phyloP scores from a whole-genome alignment of 2,113 vertebrate genomes.

The Mellivora capensis region DNA sequence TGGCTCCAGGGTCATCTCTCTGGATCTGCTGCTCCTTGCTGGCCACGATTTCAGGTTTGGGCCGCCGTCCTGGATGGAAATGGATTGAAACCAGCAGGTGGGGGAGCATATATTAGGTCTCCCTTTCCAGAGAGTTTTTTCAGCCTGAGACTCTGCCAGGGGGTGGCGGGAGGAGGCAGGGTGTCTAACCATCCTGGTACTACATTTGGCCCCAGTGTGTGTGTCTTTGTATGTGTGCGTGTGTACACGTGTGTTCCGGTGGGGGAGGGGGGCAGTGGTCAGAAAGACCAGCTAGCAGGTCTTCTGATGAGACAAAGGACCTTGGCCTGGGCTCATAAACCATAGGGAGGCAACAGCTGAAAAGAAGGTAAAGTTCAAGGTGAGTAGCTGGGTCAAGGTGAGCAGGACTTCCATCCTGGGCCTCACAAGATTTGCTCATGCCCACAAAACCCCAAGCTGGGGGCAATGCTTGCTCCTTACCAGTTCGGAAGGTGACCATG shows the following conservation, averaged over 20 bases:
- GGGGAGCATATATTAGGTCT: rapidly evolving
- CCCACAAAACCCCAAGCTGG: background rate
- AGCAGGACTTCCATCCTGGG: background rate
- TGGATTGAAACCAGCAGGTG: slow-evolving; percentile 34
- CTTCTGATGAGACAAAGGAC: background rate
- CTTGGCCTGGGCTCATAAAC: background rate
- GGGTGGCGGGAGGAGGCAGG: too few species aligned
- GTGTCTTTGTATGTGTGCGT: background rate
- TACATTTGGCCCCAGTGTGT: background rate
- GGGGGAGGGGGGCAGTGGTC: background rate
- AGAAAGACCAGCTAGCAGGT: background rate
- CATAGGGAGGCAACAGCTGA: background rate
- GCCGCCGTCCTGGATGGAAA: slow-evolving; percentile 80
- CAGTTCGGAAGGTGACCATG: slow-evolving; percentile 99
- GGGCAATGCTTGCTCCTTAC: slow-evolving; percentile 77
- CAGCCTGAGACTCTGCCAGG: background rate
- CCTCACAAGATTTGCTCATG: background rate
- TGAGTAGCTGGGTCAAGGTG: background rate
- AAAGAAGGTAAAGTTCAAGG: background rate
- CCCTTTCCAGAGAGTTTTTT: background rate
- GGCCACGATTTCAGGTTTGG: slow-evolving; percentile 86
- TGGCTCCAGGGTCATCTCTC: slow-evolving; percentile 83
- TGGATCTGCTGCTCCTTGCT: slow-evolving; percentile 86
- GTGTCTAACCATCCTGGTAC: too few species aligned
- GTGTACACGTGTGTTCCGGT: too few species aligned